These are phyloP conservation scores for Macaria notata DNA, from an alignment of 2,888 invertebrate species.

Conservation along the genomic window DNA sequence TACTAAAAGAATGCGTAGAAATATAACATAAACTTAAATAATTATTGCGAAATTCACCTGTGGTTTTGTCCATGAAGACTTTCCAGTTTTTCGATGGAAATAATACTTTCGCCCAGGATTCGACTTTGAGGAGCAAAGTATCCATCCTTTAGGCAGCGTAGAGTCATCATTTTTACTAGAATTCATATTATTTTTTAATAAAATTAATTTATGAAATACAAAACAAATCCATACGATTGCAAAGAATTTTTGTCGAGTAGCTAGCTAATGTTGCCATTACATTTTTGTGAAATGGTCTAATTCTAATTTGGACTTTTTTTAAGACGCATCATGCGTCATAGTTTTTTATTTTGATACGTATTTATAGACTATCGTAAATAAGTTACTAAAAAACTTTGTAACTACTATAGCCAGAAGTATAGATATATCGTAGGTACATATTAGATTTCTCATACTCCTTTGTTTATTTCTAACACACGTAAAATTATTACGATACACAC, in stretches of 20 bases:
- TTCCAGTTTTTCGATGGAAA: conserved; percentile 74
- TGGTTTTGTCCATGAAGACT: conserved; percentile 73
- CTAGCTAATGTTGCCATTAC: too few relatives aligned
- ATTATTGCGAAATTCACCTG: conserved; percentile 60
- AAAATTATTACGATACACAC: too few relatives aligned
- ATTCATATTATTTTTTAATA: conserved; percentile 50
- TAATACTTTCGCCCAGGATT: conserved; percentile 72
- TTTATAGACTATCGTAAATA: too few relatives aligned
- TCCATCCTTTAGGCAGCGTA: conserved; percentile 77
- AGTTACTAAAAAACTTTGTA: too few relatives aligned
- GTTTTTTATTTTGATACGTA: too few relatives aligned
- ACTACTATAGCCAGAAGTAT: too few relatives aligned
- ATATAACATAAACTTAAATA: conserved; percentile 6
- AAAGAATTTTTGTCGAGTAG: background rate
- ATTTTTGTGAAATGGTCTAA: too few relatives aligned
- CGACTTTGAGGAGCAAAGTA: conserved; percentile 70
- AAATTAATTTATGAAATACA: conserved; percentile 8
- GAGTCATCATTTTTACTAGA: conserved; percentile 54
- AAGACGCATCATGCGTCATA: background rate
- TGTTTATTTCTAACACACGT: too few relatives aligned
- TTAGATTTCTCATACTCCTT: too few relatives aligned
- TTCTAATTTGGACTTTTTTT: background rate
- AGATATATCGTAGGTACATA: too few relatives aligned
- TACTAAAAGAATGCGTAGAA: background rate
- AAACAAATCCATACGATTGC: conserved; percentile 3